These are phyloP conservation scores for Heliocidaris erythrogramma DNA, from an alignment of 35 echinoderm and acorn worm species.

Conservation along the genomic window DNA sequence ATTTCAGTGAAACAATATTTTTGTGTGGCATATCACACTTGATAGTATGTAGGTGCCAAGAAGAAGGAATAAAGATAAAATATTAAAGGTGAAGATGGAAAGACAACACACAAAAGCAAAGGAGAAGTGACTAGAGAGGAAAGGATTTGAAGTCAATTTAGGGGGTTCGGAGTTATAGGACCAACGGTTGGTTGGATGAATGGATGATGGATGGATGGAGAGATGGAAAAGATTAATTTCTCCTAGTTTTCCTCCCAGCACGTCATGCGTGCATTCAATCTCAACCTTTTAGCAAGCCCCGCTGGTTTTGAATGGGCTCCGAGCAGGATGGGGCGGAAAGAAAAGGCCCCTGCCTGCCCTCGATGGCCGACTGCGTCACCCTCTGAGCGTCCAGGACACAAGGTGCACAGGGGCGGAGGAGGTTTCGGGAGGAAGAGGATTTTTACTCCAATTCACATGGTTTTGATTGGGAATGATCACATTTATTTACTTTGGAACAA, in stretches of 20 bases:
- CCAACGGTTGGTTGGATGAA: neutral
- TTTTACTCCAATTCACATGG: constrained; percentile 1
- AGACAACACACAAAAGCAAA: neutral
- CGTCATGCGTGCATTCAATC: constrained; percentile 41
- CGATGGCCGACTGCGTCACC: constrained; percentile 4
- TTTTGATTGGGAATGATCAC: neutral
- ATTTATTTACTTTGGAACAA: neutral
- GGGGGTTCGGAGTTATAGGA: neutral
- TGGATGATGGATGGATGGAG: neutral
- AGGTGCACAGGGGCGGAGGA: neutral
- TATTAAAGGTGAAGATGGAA: neutral
- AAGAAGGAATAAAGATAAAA: neutral
- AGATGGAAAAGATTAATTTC: constrained; percentile 18
- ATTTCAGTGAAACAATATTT: no score
- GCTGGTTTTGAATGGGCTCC: constrained; percentile 18
- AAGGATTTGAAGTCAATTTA: no score
- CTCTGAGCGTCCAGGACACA: neutral
- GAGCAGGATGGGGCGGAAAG: neutral
- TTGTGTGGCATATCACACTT: no score
- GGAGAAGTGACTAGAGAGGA: neutral
- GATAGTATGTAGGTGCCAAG: neutral
- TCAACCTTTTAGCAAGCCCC: constrained; percentile 43
- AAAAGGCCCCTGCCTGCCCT: neutral
- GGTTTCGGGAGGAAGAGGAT: neutral
- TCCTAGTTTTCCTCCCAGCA: constrained; percentile 16